These are phyloP conservation scores for Phaethornis superciliosus DNA, from an alignment of 2,113 vertebrate species.

Conservation along the genomic window DNA sequence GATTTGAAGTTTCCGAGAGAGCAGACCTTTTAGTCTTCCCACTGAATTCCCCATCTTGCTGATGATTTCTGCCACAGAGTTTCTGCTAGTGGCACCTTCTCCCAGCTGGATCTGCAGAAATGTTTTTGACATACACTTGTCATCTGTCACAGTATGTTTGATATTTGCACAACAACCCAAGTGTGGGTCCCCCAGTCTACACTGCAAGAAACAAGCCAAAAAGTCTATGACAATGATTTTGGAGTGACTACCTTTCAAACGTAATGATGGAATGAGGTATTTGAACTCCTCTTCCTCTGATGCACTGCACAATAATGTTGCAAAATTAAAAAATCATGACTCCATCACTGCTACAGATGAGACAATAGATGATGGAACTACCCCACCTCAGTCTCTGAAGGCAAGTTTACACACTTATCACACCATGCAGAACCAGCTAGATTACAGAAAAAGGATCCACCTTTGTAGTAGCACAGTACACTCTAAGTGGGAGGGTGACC, in stretches of 20 bases:
- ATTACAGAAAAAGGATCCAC: not conserved
- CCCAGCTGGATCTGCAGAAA: not conserved
- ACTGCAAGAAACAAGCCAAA: not conserved
- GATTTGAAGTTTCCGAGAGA: not conserved
- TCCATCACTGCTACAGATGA: not conserved
- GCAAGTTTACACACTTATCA: not conserved
- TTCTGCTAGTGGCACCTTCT: not conserved
- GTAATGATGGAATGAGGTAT: not conserved
- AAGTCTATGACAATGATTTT: not conserved
- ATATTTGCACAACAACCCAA: not conserved
- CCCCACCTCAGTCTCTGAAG: not conserved
- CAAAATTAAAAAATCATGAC: not conserved
- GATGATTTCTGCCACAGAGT: not conserved
- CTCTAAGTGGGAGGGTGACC: not conserved
- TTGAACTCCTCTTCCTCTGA: not conserved
- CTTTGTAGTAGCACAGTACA: not conserved
- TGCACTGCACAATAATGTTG: not conserved
- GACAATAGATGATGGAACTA: not conserved
- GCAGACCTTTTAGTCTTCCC: not conserved
- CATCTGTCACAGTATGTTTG: not conserved
- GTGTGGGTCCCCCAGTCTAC: accelerated
- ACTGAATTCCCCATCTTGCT: not conserved
- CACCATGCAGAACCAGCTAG: not conserved
- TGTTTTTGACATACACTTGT: not conserved
- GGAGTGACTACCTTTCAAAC: not conserved